Evolutionary conservation across 92 coral and sea anemone species (phyloP), one percentile per base, ranked within the genome.

Genomic region (Nematostella vectensis): DNA sequence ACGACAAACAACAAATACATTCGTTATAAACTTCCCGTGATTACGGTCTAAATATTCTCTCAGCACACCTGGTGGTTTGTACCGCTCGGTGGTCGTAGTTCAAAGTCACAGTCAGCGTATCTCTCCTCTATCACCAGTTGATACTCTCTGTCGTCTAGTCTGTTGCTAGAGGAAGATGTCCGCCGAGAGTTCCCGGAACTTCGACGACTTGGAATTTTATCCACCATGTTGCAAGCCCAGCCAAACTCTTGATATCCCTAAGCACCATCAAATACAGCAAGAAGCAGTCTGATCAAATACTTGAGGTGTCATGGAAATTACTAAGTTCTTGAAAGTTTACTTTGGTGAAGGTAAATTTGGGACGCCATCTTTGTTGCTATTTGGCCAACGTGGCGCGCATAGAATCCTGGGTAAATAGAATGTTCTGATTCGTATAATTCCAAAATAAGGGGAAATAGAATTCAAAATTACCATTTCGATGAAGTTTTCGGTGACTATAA

Each of bases 61-160:
- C n/a, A n/a, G n/a, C n/a, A 27, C 64, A 85, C 94, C 94, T 75
- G 94, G 36, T 80, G 77, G 18, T 77, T 68, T 6, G 94, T 85
- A 9, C 94, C 94, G 57, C 94, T 85, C 11, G 94, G 80, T 9
- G 94, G 87, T 47, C 83, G 74, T 26, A 85, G 62, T 23, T 61
- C 80, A 37, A 80, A 48, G 2, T 68, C 74, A 16, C 47, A 61
- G 0, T 58, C 68, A 0, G 68, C 61, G 60, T 57, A 65, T 53
- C 53, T 57, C 21, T 72, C 70, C 29, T 71, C 77, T 11, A 61
- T 31, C 21, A 62, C 69, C 22, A 52, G 64, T 31, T 53, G 53
- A 48, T 68, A 71, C 24, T 48, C 72, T n/a, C n/a, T n/a, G 26
- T 73, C 78, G 44, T 66, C 72, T 9, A 55, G 40, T 12, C 55